Evolutionary conservation across 53 echinoderm and acorn worm species (phyloP), one percentile per base, ranked within the genome.

Genomic region (Astropecten irregularis): DNA sequence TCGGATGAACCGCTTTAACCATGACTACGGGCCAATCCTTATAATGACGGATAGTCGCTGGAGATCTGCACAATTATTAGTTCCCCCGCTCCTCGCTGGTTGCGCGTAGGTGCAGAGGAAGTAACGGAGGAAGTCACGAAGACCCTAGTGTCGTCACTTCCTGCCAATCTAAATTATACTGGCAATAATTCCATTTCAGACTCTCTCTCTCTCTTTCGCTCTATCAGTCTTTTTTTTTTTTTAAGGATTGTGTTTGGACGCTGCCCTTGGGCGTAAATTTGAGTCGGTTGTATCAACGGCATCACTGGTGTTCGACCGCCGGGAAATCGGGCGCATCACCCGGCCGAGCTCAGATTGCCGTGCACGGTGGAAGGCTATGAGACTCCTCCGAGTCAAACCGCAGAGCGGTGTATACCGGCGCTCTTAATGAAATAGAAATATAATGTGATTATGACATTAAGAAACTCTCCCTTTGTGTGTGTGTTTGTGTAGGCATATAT

Each of bases 81-180:
- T 40, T 19, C 34, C 15, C 16, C 40, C 20, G 66, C 36, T 38
- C 21, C 21, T 66, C 33, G 66, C 34, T 20, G 66, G n/a, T 18
- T 63, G 16, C 37, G 34, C 21, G 36, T n/a, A 19, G 20, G 64
- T 19, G 3, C 32, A 36, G 64, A n/a, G 64, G 68, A 68, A 68
- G 68, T 68, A 32, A 26, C 14, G 31, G 22, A 40, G 61, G 79
- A 59, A 42, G 46, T 46, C 58, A 38, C 22, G 14, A 47, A 60
- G 79, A 60, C 30, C 26, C 61, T 21, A 8, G 46, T 61, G 40
- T 18, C 79, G 79, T 79, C 79, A 79, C 60, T 28, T 79, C 79
- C 79, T 51, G 79, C 62, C n/a, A 61, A 60, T 62, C 79, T 61
- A 60, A 46, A 61, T 79, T 14, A 49, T 54, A 74, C 55, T 25